Evolutionary conservation across 53 echinoderm and acorn worm genomes (phyloP), one percentile per base, ranked within the genome.

Genomic region (Paracentrotus lividus): DNA sequence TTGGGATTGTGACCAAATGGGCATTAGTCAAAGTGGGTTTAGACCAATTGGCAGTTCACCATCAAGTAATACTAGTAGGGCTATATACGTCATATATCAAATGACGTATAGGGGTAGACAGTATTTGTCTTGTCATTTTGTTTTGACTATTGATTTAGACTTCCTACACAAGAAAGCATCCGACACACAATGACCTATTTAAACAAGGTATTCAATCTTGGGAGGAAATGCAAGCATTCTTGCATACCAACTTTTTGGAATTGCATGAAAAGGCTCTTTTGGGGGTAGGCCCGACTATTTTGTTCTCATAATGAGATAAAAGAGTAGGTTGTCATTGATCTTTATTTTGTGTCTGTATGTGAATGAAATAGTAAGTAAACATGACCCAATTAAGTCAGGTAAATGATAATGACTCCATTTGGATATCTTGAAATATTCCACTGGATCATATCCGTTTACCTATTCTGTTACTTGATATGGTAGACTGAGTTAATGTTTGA

Each of bases 101-200:
- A 47, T 81, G 81, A 81, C 81, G 49, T 81, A 47, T 81, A 47
- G 1, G 2, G 47, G 81, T n/a, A 86, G 86, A 86, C 86, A 56
- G 2, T 85, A 13, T 55, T 56, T 57, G 86, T 34, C 56, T 8
- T 86, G 34, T 86, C 56, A 86, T 31, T 86, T 27, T 34, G 53
- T 56, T 54, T 86, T 56, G 16, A 5, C 57, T 86, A 86, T 81
- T 81, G 81, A 81, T 81, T 81, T 47, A 47, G 13, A 7, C 86
- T 86, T 38, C 32, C 86, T 55, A 20, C 6, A 4, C 8, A 86
- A 47, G 81, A 45, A 26, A 45, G 44, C 2, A 47, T 44, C 24
- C 45, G 81, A 47, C 23, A 13, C 81, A 81, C 81, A 81, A 81
- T 81, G 21, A 81, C 77, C 81, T 81, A 81, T 81, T 45, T 81